phyloP scores from a whole-genome alignment of 2,888 invertebrate species.

The Pteria penguin region DNA sequence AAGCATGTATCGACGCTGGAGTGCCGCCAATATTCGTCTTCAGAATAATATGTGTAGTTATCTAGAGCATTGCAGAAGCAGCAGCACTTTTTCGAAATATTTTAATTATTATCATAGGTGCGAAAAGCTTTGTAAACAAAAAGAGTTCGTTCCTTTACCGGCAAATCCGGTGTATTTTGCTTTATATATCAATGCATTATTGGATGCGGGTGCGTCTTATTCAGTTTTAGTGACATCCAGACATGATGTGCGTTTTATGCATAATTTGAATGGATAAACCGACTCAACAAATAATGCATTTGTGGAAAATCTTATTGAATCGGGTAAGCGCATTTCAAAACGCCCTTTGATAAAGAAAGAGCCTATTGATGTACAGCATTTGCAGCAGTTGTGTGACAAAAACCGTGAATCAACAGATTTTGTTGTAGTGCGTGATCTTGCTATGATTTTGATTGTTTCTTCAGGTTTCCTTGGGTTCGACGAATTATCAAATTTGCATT shows the following conservation, averaged over 20 bases:
- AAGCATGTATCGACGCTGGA: too few species aligned
- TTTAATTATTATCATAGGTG: neutral
- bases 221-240: neutral
- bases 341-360: neutral
- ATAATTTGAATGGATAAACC: constrained; percentile 25
- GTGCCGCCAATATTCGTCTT: too few species aligned
- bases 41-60: too few species aligned
- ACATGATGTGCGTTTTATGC: constrained; percentile 35
- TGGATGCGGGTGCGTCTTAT: neutral
- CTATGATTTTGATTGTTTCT: too few species aligned
- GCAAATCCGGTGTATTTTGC: neutral
- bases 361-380: neutral
- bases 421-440: neutral
- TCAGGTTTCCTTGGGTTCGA: too few species aligned
- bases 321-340: constrained; percentile 25
- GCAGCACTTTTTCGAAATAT: neutral
- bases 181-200: neutral
- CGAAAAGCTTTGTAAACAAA: neutral
- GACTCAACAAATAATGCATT: constrained; percentile 45
- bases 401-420: neutral
- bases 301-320: constrained; percentile 42
- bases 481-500: too few species aligned
- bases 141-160: neutral
- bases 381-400: neutral
- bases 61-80: neutral